Base-by-base conservation (phyloP, 2,888 invertebrate genomes). In the Drosophila lacicola region DNA sequence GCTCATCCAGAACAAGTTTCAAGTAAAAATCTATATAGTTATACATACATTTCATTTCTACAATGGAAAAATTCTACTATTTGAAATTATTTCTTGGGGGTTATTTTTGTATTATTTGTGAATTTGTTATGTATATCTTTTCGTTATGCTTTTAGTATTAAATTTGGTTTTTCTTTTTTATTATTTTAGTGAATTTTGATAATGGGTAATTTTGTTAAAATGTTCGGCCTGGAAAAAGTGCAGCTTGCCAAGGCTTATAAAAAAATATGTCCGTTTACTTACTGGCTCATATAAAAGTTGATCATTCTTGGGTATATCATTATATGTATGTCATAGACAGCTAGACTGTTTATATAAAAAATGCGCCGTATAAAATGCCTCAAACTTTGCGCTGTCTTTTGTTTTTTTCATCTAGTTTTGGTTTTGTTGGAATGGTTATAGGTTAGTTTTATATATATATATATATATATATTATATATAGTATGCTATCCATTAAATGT, bases 221-320 rank as follows among this genome's bases (percentile, higher is more conserved):
- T 87, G 47, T 71, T 70, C 44, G 86, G 76, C 86, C 76, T 75
- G 76, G 70, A 86, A 85, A 87, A 82, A 82, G 68, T 78, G 66
- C 74, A 67, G 81, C 85, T 87, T 73, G 84, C 84, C 84, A 75
- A 69, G 85, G 81, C 82, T 72, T 69, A 87, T 84, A 87, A 89
- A 84, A 83, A 89, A 87, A 89, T 87, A 87, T 87, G 68, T 83
- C 70, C 73, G 82, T 75, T 84, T 81, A 87, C 81, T 84, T 87
- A 87, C 76, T 89, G 84, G 69, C 82, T 84, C 88, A 80, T 83
- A 87, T 89, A 84, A 89, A 89, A 81, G 63, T 84, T 74, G 63
- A 74, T 69, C 62, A 70, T 70, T 64, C 41, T 67, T 62, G 67
- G 64, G 54, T 69, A 65, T 82, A 53, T 78, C 42, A 65, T 39